Evolutionary conservation across 2,113 vertebrate species (phyloP), one percentile per base, ranked within the genome.

Genomic region (Sander vitreus): DNA sequence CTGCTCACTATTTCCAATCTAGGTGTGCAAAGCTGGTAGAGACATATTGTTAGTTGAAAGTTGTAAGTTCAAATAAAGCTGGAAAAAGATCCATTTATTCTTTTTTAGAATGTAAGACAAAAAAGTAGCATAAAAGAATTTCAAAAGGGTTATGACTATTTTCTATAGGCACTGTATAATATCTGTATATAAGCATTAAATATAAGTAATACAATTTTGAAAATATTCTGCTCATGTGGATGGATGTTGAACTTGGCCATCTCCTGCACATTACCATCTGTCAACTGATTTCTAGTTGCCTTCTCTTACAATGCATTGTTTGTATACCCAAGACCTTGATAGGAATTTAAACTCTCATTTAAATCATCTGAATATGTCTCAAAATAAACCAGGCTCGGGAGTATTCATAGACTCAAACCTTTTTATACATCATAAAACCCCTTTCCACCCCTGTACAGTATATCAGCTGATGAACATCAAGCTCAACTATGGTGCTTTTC

Each of bases 201-300:
- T 43, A 43, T 43, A 43, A 43, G 9, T 18, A 27, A 6, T 27
- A 53, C 14, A 45, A 47, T 23, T 53, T 14, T 59, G 51, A 36
- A 55, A 84, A 71, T 65, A 27, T 36, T 81, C 9, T 69, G 45
- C 50, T 55, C 21, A 71, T 51, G 57, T 76, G 48, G 53, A 51
- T 58, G 58, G 57, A 66, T 48, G 51, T 36, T 74, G 45, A 23
- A 58, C 75, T 39, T 65, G 11, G 27, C 30, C 23, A 47, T 74
- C 65, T 47, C 36, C n/a, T 36, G 12, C n/a, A 64, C 21, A 45
- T 80, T 30, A 58, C 55, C 80, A 73, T 81, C 62, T 86, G 74
- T 76, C 69, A 72, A 66, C 71, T 55, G 1, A 75, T 74, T 85
- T 64, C 14, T 39, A 51, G 3, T 50, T 62, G 60, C 27, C 33